phyloP scores from a whole-genome alignment of 2,113 vertebrate species.

The Chascanopsetta lugubris region DNA sequence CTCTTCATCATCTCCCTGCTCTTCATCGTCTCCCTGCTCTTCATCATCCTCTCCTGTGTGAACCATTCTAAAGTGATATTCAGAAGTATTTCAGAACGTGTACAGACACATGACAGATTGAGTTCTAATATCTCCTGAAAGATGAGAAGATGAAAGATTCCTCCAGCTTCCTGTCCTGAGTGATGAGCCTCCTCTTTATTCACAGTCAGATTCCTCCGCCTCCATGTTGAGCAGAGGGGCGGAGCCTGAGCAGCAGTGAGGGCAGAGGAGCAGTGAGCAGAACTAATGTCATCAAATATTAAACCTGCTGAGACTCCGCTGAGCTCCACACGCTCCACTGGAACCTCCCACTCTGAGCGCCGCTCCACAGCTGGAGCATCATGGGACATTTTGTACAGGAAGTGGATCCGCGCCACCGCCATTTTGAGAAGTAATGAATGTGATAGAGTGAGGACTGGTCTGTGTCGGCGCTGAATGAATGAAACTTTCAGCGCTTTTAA shows the following conservation, averaged over 20 bases:
- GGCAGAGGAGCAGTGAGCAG: slow-evolving; percentile 71
- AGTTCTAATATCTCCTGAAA: too few species aligned
- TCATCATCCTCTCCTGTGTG: too few species aligned
- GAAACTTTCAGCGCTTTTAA: neutral
- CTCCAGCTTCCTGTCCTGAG: too few species aligned
- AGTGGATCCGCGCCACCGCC: slow-evolving; percentile 13
- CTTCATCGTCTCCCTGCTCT: too few species aligned
- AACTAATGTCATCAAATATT: slow-evolving; percentile 86
- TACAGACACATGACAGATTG: too few species aligned
- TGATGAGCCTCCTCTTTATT: too few species aligned
- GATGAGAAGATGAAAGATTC: too few species aligned
- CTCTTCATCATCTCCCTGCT: too few species aligned
- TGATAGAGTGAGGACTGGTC: neutral
- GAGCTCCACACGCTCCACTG: slow-evolving; percentile 48
- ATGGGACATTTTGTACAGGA: slow-evolving; percentile 47
- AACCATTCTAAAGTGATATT: too few species aligned
- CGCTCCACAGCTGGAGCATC: slow-evolving; percentile 39
- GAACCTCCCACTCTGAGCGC: slow-evolving; percentile 43
- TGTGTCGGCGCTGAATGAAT: neutral
- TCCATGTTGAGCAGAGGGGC: too few species aligned
- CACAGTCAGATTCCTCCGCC: too few species aligned
- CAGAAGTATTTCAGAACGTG: too few species aligned
- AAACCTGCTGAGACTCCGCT: slow-evolving; percentile 70
- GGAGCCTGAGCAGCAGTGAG: slow-evolving; percentile 60
- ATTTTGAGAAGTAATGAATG: slow-evolving; percentile 55